phyloP scores from a whole-genome alignment of 1,140 invertebrate genomes.

The Diploscapter pachys region DNA sequence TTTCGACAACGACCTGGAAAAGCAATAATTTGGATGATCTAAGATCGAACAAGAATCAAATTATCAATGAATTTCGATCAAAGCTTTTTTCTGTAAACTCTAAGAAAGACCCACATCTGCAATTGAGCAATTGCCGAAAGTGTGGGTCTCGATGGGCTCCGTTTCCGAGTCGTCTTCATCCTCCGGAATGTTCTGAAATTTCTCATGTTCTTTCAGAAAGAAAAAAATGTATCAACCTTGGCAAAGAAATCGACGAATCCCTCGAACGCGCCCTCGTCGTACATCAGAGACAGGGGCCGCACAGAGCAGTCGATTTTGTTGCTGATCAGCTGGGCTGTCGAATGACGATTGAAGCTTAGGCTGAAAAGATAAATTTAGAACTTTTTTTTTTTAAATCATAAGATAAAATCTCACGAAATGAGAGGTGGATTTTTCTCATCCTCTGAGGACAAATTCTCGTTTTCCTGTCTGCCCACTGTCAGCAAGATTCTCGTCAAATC shows the following conservation, averaged over 20 bases:
- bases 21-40: no score
- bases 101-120: conserved; percentile 1
- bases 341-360: conserved; percentile 47
- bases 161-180: neutral
- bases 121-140: conserved; percentile 22
- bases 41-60: no score
- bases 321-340: conserved; percentile 43
- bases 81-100: conserved; percentile 1
- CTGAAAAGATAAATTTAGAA: conserved; percentile 35
- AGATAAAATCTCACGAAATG: conserved; percentile 18
- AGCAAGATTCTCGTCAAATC: conserved; percentile 35
- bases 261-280: conserved; percentile 49
- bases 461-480: conserved; percentile 35
- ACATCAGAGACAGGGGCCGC: conserved; percentile 45
- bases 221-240: neutral
- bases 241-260: conserved; percentile 43
- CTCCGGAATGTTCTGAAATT: neutral
- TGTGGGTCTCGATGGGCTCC: conserved; percentile 22
- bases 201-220: neutral
- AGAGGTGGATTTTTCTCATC: conserved; percentile 15
- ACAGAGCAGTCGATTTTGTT: conserved; percentile 47
- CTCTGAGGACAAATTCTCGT: conserved; percentile 1
- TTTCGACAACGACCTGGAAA: no score
- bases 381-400: neutral
- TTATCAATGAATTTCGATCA: neutral